Base-by-base conservation (phyloP, 1,140 invertebrate genomes). In the Drosophila persimilis region DNA sequence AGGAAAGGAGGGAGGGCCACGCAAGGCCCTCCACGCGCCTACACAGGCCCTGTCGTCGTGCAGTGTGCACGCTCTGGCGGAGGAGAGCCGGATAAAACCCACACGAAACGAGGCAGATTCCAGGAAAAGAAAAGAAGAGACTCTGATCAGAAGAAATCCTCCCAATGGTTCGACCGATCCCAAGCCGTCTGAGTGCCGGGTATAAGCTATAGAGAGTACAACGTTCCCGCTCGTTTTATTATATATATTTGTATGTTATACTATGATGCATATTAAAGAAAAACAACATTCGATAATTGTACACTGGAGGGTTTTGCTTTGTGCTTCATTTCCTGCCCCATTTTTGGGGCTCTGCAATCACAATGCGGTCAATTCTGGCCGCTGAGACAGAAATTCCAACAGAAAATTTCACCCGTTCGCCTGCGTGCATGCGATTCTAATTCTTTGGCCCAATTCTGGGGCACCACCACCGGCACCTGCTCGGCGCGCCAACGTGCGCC, bases 311-410 rank as follows among this genome's bases (percentile, higher is more conserved):
- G 11, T 41, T 20, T 20, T 20, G 20, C 2, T 20, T 17, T 17
- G 17, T 17, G 17, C 20, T 2, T 20, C 20, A 56, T 24, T 46
- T 70, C 55, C 54, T 53, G 64, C 31, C 35, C 15, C 26, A 13
- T 41, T 17, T 66, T 66, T 60, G 5, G 31, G 44, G 26, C 22
- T 29, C 52, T 4, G 13, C 59, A 67, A 70, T 59, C 46, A 88
- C 52, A 85, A 86, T 88, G 83, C 83, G 83, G 83, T 81, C 83
- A 86, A 52, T 63, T 76, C 60, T 78, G 13, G 35, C 9, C 9
- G 56, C 55, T 63, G 83, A 20, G 20, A 20, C 20, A 20, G 20
- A 65, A 77, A 85, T 86, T 85, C 63, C 47, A 4, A 43, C 17
- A 24, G 8, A 86, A 78, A 78, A 80, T 85, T 85, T 85, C 81